phyloP scores from a whole-genome alignment of 1,140 invertebrate species.

The Penaeus japonicus region DNA sequence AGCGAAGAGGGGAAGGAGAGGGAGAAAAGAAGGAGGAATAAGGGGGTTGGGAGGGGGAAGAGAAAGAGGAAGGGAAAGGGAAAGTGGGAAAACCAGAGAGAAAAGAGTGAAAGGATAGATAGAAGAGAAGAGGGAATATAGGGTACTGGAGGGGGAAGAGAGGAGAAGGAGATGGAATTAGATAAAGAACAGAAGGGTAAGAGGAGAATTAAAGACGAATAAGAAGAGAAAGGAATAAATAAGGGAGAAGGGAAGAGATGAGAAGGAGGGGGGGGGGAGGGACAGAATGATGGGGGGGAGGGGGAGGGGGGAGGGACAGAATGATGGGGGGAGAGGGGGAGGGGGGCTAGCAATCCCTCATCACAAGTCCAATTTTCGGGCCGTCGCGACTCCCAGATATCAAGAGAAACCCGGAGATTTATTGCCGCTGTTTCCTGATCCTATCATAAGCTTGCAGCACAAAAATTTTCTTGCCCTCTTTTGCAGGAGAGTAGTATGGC shows the following conservation, averaged over 20 bases:
- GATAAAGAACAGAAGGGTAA: background rate
- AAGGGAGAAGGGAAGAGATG: background rate
- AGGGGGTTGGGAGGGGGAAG: background rate
- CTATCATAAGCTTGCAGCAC: constrained; percentile 44
- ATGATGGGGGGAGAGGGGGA: background rate
- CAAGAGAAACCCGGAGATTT: constrained; percentile 49
- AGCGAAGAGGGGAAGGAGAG: too few relatives aligned
- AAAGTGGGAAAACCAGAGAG: background rate
- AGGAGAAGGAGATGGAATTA: background rate
- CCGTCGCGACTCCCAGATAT: constrained; percentile 46
- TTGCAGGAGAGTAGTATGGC: background rate
- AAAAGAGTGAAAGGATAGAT: background rate
- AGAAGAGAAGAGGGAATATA: too few relatives aligned
- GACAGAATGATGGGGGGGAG: background rate
- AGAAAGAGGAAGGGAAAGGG: background rate
- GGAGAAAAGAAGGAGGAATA: too few relatives aligned
- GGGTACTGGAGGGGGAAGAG: background rate
- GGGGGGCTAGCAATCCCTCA: constrained; percentile 39
- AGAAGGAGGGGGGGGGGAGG: background rate
- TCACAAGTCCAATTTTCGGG: constrained; percentile 51
- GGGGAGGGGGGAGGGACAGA: background rate
- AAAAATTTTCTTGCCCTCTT: constrained; percentile 29
- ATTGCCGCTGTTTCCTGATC: constrained; percentile 51
- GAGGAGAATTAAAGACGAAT: background rate
- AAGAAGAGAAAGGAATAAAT: background rate